Base-by-base conservation (phyloP, 2,113 vertebrate species). In the Phrynosoma platyrhinos region DNA sequence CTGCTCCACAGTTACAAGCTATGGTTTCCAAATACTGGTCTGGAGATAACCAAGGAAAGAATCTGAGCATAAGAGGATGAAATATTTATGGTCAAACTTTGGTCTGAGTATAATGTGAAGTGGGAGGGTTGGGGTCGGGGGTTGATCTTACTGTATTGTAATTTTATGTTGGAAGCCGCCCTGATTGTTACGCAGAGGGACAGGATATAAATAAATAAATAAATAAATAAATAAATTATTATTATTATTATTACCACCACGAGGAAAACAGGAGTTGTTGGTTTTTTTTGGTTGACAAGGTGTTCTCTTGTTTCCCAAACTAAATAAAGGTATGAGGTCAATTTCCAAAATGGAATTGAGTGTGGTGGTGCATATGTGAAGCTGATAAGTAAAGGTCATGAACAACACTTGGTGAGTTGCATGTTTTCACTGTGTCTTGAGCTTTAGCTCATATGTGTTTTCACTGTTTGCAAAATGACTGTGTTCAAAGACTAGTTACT, bases 321-420 rank as follows among this genome's bases (percentile, higher is more conserved):
- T 94, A 93, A 94, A 96, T 84, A 36, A 94, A 99, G 99, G 93
- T 99, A 99, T 93, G 99, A 99, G 93, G 99, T 99, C 90, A 99
- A 98, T 95, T 99, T 99, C 96, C 99, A 99, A 95, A 97, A 96
- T 0, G 99, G 99, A 58, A 99, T 99, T 85, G 99, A 99, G 89
- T 99, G 99, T 87, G 99, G 99, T 0, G 99, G 99, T 4, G 99
- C 98, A 81, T 99, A 99, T 92, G 97, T 99, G 91, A 99, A 99
- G 91, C 95, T 99, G 92, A 98, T 99, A 93, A 98, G 98, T 10
- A 97, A 99, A 96, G 98, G 97, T 2, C 93, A 97, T 0, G 98
- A 99, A 1, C 94, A 99, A n/a, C 96, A 96, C 94, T 94, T 99
- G 98, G 99, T 99, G 93, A 95, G 98, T 97, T 71, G 47, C 7